Base-by-base conservation (phyloP, 37 sponge, comb jelly and placozoan genomes). In the Theonella swinhoei region DNA sequence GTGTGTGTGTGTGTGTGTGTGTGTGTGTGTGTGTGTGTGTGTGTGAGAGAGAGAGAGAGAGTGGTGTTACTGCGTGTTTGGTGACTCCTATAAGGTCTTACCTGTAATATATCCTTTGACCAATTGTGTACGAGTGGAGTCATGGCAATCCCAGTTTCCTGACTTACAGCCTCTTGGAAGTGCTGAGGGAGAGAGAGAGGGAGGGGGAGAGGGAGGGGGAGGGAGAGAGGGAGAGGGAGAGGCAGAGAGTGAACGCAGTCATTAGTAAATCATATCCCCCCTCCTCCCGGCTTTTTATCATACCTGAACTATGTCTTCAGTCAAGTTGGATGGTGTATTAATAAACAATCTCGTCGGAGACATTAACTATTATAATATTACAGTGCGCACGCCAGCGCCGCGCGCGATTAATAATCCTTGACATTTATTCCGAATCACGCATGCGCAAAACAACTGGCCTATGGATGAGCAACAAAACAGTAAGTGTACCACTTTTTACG, bases 81-180 rank as follows among this genome's bases (percentile, higher is more conserved):
- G n/a, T n/a, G n/a, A n/a, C n/a, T n/a, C n/a, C n/a, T 17, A 14
- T 47, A 47, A 17, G 54, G 54, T 17, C 54, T 14, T 47, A 47
- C 54, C 54, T 47, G 7, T 47, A 47, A 7, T 7, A 47, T 47
- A 14, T 7, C 14, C 14, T 14, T 47, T 7, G 54, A 47, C 54
- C 54, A 47, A 14, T 47, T 39, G 23, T 0, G 30, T 25, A 39
- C 66, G 40, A 87, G 40, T 30, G 89, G 83, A 26, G 37, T 62
- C 89, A 89, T 89, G 3, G 28, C 60, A 40, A 89, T 26, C 19
- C 84, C 84, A 26, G 84, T 83, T 35, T 89, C 89, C 36, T 72
- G 74, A 29, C 89, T 75, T 4, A 89, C 89, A 28, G 89, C 89
- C 39, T 89, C 89, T 73, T 63, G 41, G 43, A 89, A 89, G 41